Conservation (phyloP, 2,888 invertebrate genomes). For the Caenorhabditis auriculariae region DNA sequence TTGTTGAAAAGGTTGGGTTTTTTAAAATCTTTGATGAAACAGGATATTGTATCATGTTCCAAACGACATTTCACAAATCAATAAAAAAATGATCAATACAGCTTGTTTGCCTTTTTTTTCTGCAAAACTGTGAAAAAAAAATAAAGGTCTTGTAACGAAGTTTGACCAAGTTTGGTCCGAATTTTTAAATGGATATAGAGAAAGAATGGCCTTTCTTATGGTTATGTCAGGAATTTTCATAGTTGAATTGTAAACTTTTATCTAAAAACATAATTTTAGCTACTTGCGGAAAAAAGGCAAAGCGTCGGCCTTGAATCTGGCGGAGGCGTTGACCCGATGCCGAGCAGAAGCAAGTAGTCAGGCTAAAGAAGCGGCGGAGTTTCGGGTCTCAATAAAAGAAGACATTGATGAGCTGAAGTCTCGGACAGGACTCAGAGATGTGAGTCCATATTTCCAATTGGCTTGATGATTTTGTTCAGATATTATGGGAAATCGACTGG, state of each 20-base stretch:
- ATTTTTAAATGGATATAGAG: too few relatives aligned
- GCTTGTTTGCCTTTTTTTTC: too few relatives aligned
- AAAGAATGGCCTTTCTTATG: too few relatives aligned
- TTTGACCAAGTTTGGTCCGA: too few relatives aligned
- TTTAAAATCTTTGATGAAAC: not conserved
- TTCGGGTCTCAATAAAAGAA: constrained; percentile 46
- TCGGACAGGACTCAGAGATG: constrained; percentile 49
- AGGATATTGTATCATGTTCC: not conserved
- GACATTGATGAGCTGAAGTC: constrained; percentile 53
- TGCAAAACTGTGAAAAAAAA: too few relatives aligned
- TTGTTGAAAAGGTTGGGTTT: constrained; percentile 28
- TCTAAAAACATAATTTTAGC: constrained; percentile 10
- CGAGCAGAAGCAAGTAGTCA: constrained; percentile 50
- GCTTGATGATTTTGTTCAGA: not conserved
- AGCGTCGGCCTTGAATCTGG: constrained; percentile 24
- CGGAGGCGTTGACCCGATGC: constrained; percentile 24
- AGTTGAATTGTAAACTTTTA: not conserved
- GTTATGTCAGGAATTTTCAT: not conserved
- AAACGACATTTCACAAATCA: not conserved
- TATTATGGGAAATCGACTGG: constrained; percentile 61
- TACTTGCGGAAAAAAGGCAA: constrained; percentile 36
- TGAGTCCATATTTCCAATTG: constrained; percentile 12
- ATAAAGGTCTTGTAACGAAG: too few relatives aligned
- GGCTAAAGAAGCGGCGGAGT: constrained; percentile 30
- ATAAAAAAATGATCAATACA: too few relatives aligned